Base-by-base conservation (phyloP, 2,888 invertebrate genomes). In the Proisotoma minuta region DNA sequence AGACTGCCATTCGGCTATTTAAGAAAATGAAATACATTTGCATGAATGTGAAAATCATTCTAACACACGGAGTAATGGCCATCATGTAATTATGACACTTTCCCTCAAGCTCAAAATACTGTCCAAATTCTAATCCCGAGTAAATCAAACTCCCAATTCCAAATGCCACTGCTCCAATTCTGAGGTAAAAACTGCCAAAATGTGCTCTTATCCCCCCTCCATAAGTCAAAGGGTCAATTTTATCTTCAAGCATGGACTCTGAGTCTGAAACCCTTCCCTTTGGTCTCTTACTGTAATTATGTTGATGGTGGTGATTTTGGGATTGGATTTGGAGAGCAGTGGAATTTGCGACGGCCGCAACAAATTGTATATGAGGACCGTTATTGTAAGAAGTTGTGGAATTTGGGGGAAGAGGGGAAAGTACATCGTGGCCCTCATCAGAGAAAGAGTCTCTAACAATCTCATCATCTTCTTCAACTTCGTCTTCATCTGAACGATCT, bases 11-110 rank as follows among this genome's bases (percentile, higher is more conserved):
- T 59, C 71, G 60, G 0, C 69, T 70, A 79, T 96, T 96, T 65
- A 96, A 84, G 81, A 97, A 97, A 79, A 97, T 93, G 80, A 97
- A 97, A 80, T 97, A 97, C 87, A 97, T 92, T 80, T 97, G 96
- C 75, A 94, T 89, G 79, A 97, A 95, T 75, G 94, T 96, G 81
- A 97, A 96, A 59, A 91, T 88, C 88, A 96, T 92, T 72, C 94
- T 84, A 0, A 93, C 89, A 4, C 5, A n/a, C 89, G 96, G 95
- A 2, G 94, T 91, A 57, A 95, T 81, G 0, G 93, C 94, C 63
- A 91, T 81, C 75, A 95, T 83, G 47, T 94, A 87, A 77, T 92
- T 92, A 80, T 92, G 91, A 77, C 96, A 96, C 76, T 91, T 89
- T 61, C 87, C 83, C 77, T 93, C 89, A 71, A 91, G 79, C 79